Percentiles rank a stretch among this genome's conserved stretches.
These are phyloP conservation scores for Daphoenositta chrysoptera DNA, from an alignment of 2,113 vertebrate species.

Conservation along the genomic window DNA sequence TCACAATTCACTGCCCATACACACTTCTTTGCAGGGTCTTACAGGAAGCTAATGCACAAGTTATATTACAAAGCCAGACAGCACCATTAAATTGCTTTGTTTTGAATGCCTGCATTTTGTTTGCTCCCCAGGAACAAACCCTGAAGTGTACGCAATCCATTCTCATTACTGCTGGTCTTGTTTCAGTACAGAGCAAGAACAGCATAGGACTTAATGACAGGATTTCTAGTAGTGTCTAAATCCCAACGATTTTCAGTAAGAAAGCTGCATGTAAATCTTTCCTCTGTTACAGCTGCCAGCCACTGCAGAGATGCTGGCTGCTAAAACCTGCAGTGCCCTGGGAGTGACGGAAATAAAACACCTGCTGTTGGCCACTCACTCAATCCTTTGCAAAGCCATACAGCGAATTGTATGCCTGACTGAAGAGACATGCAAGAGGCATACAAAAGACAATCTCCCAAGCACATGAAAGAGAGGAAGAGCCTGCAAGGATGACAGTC, in stretches of 20 bases:
- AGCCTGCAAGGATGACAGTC: background rate
- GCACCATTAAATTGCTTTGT: background rate
- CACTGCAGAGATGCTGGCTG: background rate
- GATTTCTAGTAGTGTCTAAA: background rate
- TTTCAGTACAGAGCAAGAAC: background rate
- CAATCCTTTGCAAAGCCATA: background rate
- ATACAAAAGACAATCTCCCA: background rate
- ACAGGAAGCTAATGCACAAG: background rate
- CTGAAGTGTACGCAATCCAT: fast-evolving
- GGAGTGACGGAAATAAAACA: background rate
- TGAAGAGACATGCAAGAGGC: background rate
- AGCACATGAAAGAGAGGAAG: background rate
- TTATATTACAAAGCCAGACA: background rate
- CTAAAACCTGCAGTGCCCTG: background rate
- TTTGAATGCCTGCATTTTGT: background rate
- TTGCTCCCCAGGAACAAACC: background rate
- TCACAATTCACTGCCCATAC: background rate
- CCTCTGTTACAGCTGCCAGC: background rate
- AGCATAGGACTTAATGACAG: background rate
- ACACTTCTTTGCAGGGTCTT: background rate
- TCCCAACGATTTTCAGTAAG: background rate
- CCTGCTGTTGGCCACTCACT: background rate
- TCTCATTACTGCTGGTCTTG: background rate
- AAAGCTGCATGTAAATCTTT: background rate
- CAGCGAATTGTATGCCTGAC: background rate